A percentile compares a stretch with the other conserved stretches of the same genome.
phyloP scores from a whole-genome alignment of 2,113 vertebrate genomes.

The Malaclemys terrapin region DNA sequence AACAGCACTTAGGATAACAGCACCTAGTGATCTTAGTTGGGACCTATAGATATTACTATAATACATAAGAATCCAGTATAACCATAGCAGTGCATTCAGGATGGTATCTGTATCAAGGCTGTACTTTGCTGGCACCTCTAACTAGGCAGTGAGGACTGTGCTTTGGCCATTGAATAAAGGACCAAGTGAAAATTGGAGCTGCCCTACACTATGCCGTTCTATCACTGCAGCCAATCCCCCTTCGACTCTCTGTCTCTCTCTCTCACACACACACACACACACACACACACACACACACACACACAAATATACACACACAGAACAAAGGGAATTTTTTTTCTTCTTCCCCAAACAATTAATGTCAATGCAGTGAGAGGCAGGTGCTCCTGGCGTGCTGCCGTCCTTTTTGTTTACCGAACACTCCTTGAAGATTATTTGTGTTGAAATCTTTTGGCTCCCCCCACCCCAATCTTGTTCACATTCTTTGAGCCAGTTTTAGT shows the following conservation, averaged over 20 bases:
- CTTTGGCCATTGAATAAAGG: background rate
- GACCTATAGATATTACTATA: background rate
- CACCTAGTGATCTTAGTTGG: background rate
- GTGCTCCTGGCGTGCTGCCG: slow-evolving; percentile 72
- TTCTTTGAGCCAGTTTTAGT: slow-evolving; percentile 59
- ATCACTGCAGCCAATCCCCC: background rate
- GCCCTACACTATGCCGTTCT: background rate
- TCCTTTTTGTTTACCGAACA: slow-evolving; percentile 73
- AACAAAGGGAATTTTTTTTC: background rate
- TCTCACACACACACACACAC: too few species aligned
- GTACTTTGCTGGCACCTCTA: background rate
- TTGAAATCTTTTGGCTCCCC: slow-evolving; percentile 68
- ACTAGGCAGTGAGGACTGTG: background rate
- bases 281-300: background rate
- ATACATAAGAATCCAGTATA: background rate
- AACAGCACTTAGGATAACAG: background rate
- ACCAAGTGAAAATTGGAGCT: background rate
- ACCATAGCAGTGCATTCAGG: background rate
- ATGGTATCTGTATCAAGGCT: too few species aligned
- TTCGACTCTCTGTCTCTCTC: background rate
- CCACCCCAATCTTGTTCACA: slow-evolving; percentile 23
- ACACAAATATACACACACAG: background rate
- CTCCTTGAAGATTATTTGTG: slow-evolving; percentile 76
- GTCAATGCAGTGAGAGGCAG: slow-evolving; percentile 67
- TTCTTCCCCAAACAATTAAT: slow-evolving; percentile 57